Conservation (phyloP, 2,113 vertebrate genomes). For the Typhlomys cinereus region DNA sequence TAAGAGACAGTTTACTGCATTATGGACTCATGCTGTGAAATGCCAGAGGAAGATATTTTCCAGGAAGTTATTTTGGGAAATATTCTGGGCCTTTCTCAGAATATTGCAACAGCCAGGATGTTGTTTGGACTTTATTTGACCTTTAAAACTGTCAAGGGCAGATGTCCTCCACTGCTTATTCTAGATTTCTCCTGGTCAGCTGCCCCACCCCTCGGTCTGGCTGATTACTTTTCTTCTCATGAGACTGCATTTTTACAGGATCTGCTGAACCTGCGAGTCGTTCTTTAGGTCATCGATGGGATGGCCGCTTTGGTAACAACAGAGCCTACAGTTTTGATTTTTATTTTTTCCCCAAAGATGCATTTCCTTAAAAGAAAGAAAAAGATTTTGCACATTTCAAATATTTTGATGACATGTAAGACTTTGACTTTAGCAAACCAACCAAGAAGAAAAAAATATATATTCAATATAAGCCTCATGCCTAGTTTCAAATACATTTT, state of each 20-base stretch:
- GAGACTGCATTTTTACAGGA: slow-evolving; percentile 64
- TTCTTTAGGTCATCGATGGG: background rate
- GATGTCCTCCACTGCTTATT: slow-evolving; percentile 8
- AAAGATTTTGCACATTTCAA: slow-evolving; percentile 32
- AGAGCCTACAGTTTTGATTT: slow-evolving; percentile 29
- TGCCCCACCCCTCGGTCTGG: no score
- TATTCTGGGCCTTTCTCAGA: slow-evolving; percentile 29
- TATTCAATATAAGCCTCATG: background rate
- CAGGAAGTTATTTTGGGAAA: slow-evolving; percentile 65
- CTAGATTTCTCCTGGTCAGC: slow-evolving; percentile 43
- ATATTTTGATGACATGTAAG: background rate
- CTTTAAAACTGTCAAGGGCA: slow-evolving; percentile 68
- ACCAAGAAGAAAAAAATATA: background rate
- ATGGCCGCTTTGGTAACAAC: slow-evolving; percentile 46
- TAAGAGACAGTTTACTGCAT: slow-evolving; percentile 11
- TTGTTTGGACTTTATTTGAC: slow-evolving; percentile 44
- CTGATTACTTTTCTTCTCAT: background rate
- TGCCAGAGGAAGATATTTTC: slow-evolving; percentile 35
- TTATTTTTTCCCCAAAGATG: slow-evolving; percentile 13
- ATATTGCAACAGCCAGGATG: background rate
- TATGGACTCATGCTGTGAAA: slow-evolving; percentile 12
- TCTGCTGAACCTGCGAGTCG: slow-evolving; percentile 49
- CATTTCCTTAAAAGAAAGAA: background rate
- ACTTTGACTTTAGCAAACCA: slow-evolving; percentile 51
- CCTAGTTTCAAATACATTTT: slow-evolving; percentile 47